Evolutionary conservation across 1,140 invertebrate genomes (phyloP).

Genomic region (Steinernema feltiae): DNA sequence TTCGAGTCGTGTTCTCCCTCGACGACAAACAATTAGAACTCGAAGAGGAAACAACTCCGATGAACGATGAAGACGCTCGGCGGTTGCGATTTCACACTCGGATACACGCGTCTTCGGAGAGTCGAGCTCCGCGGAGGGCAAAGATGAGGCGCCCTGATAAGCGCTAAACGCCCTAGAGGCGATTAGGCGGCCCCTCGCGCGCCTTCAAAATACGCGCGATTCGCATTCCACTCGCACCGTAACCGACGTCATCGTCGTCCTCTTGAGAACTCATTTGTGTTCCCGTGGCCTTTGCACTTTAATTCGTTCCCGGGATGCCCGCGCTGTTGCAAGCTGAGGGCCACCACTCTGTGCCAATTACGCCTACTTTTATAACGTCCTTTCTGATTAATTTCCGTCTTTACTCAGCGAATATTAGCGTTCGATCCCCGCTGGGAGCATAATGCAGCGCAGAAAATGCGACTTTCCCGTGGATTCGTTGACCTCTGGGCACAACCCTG

Average conservation of each 20-base stretch:
- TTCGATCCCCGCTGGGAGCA: too few species aligned
- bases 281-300: not conserved
- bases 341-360: not conserved
- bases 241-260: not conserved
- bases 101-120: not conserved
- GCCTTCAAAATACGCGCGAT: not conserved
- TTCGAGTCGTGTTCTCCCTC: not conserved
- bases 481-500: too few species aligned
- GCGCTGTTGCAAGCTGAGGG: not conserved
- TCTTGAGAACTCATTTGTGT: not conserved
- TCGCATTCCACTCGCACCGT: not conserved
- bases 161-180: not conserved
- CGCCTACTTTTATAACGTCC: too few species aligned
- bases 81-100: slow-evolving; percentile 2
- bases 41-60: not conserved
- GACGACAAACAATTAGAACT: not conserved
- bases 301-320: not conserved
- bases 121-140: not conserved
- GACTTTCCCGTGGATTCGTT: too few species aligned
- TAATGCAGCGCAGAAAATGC: too few species aligned
- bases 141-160: not conserved
- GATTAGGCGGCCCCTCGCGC: not conserved
- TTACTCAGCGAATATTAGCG: too few species aligned
- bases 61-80: not conserved
- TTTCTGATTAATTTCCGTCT: too few species aligned